Evolutionary conservation across 1,140 invertebrate genomes (phyloP).

Genomic region (Saccostrea echinata): DNA sequence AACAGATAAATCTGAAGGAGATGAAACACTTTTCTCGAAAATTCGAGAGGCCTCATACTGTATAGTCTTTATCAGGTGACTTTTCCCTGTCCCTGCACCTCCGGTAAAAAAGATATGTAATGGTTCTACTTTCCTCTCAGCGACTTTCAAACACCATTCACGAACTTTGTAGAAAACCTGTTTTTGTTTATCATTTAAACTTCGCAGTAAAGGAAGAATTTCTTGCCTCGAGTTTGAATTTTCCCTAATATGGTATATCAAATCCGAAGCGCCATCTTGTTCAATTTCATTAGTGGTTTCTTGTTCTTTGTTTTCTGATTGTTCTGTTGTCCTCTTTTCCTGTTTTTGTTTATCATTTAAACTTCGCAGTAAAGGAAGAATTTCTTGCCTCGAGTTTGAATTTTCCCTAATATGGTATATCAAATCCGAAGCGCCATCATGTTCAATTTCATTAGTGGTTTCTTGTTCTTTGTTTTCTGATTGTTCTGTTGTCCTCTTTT

Average conservation of each 20-base stretch:
- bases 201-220: not conserved
- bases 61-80: not conserved
- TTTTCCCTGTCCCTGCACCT: too few relatives aligned
- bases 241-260: not conserved
- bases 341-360: conserved; percentile 37
- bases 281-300: not conserved
- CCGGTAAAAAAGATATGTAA: conserved; percentile 4
- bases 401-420: not conserved
- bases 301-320: not conserved
- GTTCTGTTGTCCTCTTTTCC: not conserved
- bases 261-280: not conserved
- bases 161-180: conserved; percentile 37
- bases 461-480: not conserved
- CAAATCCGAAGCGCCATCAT: not conserved
- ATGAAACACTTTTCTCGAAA: not conserved
- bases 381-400: not conserved
- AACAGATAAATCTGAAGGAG: conserved; percentile 46
- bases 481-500: not conserved
- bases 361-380: not conserved
- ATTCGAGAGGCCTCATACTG: conserved; percentile 36
- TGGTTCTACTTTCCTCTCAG: not conserved
- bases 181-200: conserved; percentile 23
- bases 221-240: not conserved
- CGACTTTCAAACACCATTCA: conserved; percentile 7
- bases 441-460: not conserved